These are phyloP conservation scores for Melanophora roralis DNA, from an alignment of 2,888 invertebrate genomes.

Conservation along the genomic window DNA sequence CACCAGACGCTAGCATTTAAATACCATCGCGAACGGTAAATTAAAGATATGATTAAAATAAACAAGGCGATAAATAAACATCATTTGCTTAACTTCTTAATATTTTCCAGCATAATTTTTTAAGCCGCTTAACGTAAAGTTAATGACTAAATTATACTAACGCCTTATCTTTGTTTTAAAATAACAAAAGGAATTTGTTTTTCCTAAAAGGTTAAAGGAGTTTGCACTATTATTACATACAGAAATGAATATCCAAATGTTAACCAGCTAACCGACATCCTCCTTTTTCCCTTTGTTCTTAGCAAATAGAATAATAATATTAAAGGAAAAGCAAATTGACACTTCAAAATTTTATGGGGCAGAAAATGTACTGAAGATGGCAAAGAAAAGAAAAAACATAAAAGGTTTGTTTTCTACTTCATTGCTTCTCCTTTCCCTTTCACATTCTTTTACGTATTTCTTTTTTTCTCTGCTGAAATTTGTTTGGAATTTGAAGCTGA, in stretches of 20 bases:
- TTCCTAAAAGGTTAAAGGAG: neutral
- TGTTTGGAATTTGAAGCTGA: neutral
- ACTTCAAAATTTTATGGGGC: constrained; percentile 25
- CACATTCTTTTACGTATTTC: neutral
- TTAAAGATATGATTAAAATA: too few relatives aligned
- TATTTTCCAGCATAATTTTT: too few relatives aligned
- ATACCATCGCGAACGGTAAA: too few relatives aligned
- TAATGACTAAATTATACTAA: neutral
- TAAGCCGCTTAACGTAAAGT: neutral
- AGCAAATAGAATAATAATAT: neutral
- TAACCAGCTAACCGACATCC: neutral
- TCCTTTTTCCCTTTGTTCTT: neutral
- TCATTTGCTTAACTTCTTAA: too few relatives aligned
- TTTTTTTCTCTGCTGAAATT: neutral
- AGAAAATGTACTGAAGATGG: constrained; percentile 19
- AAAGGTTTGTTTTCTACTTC: constrained; percentile 10
- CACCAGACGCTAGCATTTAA: too few relatives aligned
- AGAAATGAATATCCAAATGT: constrained; percentile 11
- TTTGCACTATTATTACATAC: neutral
- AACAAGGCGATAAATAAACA: too few relatives aligned
- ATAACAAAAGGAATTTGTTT: neutral
- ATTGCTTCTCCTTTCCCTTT: constrained; percentile 5
- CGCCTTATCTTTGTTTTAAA: too few relatives aligned
- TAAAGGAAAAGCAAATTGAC: neutral
- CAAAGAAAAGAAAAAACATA: neutral